Evolutionary conservation across 2,888 invertebrate genomes (phyloP), one percentile per base, ranked within the genome.

Genomic region (Macrosoma leucophasiata): DNA sequence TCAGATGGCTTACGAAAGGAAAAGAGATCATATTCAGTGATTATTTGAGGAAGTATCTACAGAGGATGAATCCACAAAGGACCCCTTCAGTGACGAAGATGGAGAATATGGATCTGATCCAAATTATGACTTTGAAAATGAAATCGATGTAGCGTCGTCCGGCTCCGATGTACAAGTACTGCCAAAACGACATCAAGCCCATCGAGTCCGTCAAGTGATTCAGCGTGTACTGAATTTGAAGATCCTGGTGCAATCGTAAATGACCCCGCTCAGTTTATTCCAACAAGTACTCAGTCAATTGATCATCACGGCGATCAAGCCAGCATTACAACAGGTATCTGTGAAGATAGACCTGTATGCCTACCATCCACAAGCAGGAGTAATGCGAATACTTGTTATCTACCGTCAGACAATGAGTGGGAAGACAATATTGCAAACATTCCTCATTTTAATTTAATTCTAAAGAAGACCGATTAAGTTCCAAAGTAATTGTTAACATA

Each of bases 41-140:
- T 13, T 34, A 14, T 29, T 29, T 17, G 34, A 34, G 22, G 34
- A 28, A 24, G 29, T 18, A 13, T 34, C 34, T 18, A 14, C 24
- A 20, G 34, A 12, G 13, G 34, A 34, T 12, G 24, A 13, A 19
- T 18, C 19, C 10, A 4, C 27, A 29, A 9, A 17, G 28, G 34
- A 34, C 29, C n/a, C n/a, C n/a, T n/a, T n/a, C n/a, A 34, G 34
- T 11, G 29, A 34, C 24, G 10, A 11, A 27, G 34, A 34, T 15
- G 29, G 34, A 28, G 34, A 34, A 17, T 17, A 34, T 13, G 29
- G 29, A 13, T 34, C 34, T 27, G 34, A 34, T 29, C 28, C 23
- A 24, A 34, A 29, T 34, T 34, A 18, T 21, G 24, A 34, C 23
- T 23, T 20, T 29, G 27, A 27, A 27, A 27, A 27, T 11, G 21